Evolutionary conservation across 2,797 vertebrate species (phyloP), one percentile per base, ranked within the genome.

Genomic region (Meriones psammophilus): DNA sequence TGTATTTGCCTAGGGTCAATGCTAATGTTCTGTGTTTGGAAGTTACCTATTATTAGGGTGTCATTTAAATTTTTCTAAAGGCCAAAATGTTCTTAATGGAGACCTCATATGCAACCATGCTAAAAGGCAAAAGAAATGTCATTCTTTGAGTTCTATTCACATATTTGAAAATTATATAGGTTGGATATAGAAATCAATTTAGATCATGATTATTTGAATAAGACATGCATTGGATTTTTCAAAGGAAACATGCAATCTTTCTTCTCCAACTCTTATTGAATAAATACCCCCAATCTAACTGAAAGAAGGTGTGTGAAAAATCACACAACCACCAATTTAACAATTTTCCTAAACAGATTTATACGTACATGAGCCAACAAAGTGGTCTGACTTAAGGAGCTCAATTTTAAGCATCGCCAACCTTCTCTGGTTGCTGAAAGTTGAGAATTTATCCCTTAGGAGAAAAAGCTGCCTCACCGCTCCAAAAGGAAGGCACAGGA

Each of bases 91-190:
- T 77, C 81, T 97, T 97, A 97, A 96, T 96, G 89, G 94, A 95
- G 81, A 88, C 83, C 36, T 90, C 88, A 92, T 95, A 86, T 89
- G 83, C 46, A 94, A 66, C 96, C 64, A 95, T 56, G 83, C 50
- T 36, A 93, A 71, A 86, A 58, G 56, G 78, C 93, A 83, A 93
- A 95, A 78, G 26, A 64, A 91, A 94, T 89, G 66, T 96, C 87
- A 76, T 92, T 96, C 89, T 94, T 91, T 92, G 74, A 92, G 66
- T 69, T 95, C 77, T 88, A 4, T 20, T 96, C 24, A 30, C 28
- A 56, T 94, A 96, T 97, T 97, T 96, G 96, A 97, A 96, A 97
- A 96, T 96, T 94, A 96, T 26, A 94, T 81, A 96, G 79, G 50
- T 92, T 89, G 64, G 36, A 46, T 33, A 88, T 91, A 94, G 58